phyloP scores from a whole-genome alignment of 2,888 invertebrate genomes.

The Teleogryllus oceanicus region DNA sequence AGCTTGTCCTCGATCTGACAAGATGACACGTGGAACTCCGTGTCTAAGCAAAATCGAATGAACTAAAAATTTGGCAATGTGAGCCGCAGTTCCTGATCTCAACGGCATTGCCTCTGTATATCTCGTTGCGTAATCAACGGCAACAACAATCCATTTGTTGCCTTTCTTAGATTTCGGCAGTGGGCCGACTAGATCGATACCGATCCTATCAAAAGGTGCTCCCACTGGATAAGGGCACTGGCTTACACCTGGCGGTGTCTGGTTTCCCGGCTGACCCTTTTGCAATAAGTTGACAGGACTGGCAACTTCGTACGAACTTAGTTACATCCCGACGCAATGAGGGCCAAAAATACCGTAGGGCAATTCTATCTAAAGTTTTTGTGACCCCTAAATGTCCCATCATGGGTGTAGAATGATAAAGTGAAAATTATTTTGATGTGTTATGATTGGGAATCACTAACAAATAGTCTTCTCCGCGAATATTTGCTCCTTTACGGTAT shows the following conservation, averaged over 20 bases:
- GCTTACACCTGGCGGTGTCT: neutral
- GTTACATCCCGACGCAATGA: neutral
- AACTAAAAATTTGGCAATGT: conserved; percentile 35
- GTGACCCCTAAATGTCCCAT: neutral
- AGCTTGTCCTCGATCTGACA: conserved; percentile 39
- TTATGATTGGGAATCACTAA: no score
- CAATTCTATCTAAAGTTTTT: neutral
- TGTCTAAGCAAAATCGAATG: conserved; percentile 37
- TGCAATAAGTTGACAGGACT: neutral
- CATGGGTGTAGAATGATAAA: no score
- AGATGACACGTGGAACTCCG: conserved; percentile 34
- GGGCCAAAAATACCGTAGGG: conserved; percentile 4
- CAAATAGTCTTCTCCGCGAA: no score
- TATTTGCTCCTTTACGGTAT: no score
- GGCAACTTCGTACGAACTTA: conserved; percentile 11
- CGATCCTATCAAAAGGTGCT: neutral
- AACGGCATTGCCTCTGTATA: conserved; percentile 39
- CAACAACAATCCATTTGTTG: conserved; percentile 39
- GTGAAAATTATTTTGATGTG: no score
- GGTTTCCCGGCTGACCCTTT: neutral
- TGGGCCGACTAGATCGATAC: conserved; percentile 37
- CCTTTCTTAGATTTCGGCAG: conserved; percentile 33
- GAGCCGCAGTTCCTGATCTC: conserved; percentile 37
- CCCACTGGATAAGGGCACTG: neutral
- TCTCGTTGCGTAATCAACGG: conserved; percentile 37